Conservation (phyloP, 2,888 invertebrate species). For the Podotricha telesiphe region DNA sequence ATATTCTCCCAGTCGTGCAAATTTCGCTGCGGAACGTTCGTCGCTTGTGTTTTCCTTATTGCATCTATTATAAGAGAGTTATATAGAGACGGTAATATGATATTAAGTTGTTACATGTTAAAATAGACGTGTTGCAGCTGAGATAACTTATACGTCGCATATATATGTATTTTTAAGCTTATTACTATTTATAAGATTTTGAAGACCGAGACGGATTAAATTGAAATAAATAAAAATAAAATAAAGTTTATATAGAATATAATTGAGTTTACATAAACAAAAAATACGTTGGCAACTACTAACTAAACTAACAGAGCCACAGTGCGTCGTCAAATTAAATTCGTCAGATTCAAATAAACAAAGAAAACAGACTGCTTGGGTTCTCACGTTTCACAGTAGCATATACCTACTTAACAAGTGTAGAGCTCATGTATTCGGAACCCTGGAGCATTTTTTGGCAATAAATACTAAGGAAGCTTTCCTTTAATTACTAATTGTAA, state of each 20-base stretch:
- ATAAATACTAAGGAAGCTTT: no score
- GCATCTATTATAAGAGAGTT: slow-evolving; percentile 57
- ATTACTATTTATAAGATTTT: not conserved
- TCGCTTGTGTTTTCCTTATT: slow-evolving; percentile 72
- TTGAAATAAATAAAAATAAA: no score
- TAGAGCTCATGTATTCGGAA: no score
- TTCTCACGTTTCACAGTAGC: not conserved
- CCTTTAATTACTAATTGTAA: not conserved
- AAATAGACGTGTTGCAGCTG: slow-evolving; percentile 5
- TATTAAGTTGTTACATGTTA: not conserved
- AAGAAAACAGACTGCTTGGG: not conserved
- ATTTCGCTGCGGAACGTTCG: slow-evolving; percentile 69
- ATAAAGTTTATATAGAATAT: no score
- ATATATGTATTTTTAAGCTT: no score
- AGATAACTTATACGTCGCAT: not conserved
- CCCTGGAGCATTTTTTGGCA: no score
- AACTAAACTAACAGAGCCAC: no score
- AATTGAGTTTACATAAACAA: no score
- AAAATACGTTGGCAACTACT: no score
- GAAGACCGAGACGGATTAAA: not conserved
- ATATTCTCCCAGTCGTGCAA: slow-evolving; percentile 78
- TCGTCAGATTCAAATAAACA: not conserved
- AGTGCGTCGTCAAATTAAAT: no score
- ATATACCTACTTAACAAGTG: no score
- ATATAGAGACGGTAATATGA: slow-evolving; percentile 7